phyloP scores from a whole-genome alignment of 1,140 invertebrate species.

The Drosophila watanabei region DNA sequence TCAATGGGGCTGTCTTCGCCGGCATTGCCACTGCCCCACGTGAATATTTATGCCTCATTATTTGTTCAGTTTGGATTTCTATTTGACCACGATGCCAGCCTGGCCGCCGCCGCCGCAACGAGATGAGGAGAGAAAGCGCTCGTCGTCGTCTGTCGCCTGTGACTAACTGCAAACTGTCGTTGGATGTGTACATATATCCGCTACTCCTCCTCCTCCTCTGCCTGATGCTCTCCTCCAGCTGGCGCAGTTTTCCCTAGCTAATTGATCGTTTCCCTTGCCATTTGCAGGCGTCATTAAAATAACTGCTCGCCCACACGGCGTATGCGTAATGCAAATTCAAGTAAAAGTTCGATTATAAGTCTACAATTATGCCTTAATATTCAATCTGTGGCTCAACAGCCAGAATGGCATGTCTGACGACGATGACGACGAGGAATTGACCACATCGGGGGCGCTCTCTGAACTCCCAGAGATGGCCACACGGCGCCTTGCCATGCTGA shows the following conservation, averaged over 20 bases:
- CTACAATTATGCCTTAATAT: slow-evolving; percentile 5
- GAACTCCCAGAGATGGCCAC: slow-evolving; percentile 36
- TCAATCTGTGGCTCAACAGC: background rate
- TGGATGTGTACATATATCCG: slow-evolving; percentile 21
- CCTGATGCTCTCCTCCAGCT: slow-evolving; percentile 21
- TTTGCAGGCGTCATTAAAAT: slow-evolving; percentile 71
- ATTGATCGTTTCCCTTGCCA: slow-evolving; percentile 58
- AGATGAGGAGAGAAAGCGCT: slow-evolving; percentile 74
- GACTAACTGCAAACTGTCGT: slow-evolving; percentile 60
- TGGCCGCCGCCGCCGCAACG: slow-evolving; percentile 31
- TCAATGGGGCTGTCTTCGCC: slow-evolving; percentile 31
- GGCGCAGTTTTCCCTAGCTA: slow-evolving; percentile 25
- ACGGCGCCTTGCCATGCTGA: slow-evolving; percentile 36
- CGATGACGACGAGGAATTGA: slow-evolving; percentile 26
- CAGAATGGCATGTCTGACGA: background rate
- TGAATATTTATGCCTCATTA: slow-evolving; percentile 83
- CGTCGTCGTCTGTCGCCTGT: slow-evolving; percentile 43
- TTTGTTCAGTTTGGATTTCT: slow-evolving; percentile 80
- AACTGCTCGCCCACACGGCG: slow-evolving; percentile 66
- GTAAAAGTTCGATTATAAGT: slow-evolving; percentile 65
- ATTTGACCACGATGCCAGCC: slow-evolving; percentile 58
- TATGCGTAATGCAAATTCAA: slow-evolving; percentile 60
- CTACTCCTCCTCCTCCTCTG: background rate
- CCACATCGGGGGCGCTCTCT: slow-evolving; percentile 24
- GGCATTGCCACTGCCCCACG: slow-evolving; percentile 51